phyloP scores from a whole-genome alignment of 1,140 invertebrate genomes.

The Orius laevigatus region DNA sequence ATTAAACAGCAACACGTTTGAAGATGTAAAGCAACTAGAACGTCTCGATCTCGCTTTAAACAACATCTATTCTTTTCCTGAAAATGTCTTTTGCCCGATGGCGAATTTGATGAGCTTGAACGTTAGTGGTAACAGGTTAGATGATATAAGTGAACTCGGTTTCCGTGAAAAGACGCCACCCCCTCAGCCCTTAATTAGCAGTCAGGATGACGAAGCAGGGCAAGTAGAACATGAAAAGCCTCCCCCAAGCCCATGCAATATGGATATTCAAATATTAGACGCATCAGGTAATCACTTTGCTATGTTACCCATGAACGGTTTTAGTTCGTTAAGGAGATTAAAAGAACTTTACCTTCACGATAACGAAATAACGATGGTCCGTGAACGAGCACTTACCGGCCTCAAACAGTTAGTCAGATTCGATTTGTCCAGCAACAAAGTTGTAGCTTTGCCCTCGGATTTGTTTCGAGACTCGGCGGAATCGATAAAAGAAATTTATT shows the following conservation, averaged over 20 bases:
- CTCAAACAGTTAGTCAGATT: slow-evolving; percentile 61
- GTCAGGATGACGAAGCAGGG: slow-evolving; percentile 23
- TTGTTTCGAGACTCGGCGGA: slow-evolving; percentile 60
- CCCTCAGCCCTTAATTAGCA: slow-evolving; percentile 27
- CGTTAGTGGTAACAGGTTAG: slow-evolving; percentile 66
- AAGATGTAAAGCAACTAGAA: slow-evolving; percentile 51
- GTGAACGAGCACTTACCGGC: slow-evolving; percentile 60
- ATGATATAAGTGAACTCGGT: slow-evolving; percentile 65
- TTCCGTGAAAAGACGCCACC: slow-evolving; percentile 37
- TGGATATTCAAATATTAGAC: slow-evolving; percentile 67
- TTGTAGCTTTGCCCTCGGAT: slow-evolving; percentile 68
- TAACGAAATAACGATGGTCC: slow-evolving; percentile 72
- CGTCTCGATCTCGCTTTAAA: slow-evolving; percentile 72
- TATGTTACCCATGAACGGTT: slow-evolving; percentile 57
- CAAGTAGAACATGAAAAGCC: slow-evolving; percentile 19
- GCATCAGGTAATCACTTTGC: slow-evolving; percentile 73
- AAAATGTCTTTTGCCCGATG: slow-evolving; percentile 66
- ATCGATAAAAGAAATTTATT: slow-evolving; percentile 65
- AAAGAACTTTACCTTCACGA: slow-evolving; percentile 59
- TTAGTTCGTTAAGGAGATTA: slow-evolving; percentile 54
- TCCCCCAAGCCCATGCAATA: slow-evolving; percentile 39
- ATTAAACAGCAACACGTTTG: slow-evolving; percentile 54
- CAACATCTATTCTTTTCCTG: slow-evolving; percentile 74
- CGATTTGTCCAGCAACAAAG: slow-evolving; percentile 72
- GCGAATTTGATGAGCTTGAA: slow-evolving; percentile 59